Evolutionary conservation across 1,140 invertebrate species (phyloP), one percentile per base, ranked within the genome.

Genomic region (Aphaenogaster rudis): DNA sequence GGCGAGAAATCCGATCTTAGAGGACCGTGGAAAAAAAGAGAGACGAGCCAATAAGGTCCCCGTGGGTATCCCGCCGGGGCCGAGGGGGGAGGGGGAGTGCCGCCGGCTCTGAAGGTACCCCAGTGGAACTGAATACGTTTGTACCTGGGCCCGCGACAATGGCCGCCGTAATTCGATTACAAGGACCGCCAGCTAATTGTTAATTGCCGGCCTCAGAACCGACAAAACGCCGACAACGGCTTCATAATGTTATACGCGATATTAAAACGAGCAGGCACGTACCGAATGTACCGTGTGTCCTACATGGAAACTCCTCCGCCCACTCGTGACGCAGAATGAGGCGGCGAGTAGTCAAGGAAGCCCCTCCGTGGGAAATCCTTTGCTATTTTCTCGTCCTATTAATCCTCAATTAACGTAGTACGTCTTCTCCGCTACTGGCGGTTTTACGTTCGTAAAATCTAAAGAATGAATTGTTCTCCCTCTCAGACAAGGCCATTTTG

Each of bases 111-210:
- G 28, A 76, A 50, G 54, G 54, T 74, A 74, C 28, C 17, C 52
- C 67, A 85, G 87, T 91, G 94, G 93, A 95, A 95, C 86, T 94
- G 92, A 95, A 95, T 95, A 95, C 94, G 94, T 94, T 94, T 95
- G 95, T 95, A 95, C 94, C 94, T 94, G 94, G 91, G 85, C 91
- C 95, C 94, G 78, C 78, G 95, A 95, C 95, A 95, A 95, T 95
- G 88, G 92, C 72, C 89, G 90, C 80, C 92, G 95, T 95, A 95
- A 95, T 95, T 95, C 94, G 95, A 95, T 95, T 95, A 95, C 95
- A 95, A 95, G 95, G 93, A 95, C 95, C 95, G 95, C 95, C 94
- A 93, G 94, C 94, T 95, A 95, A 95, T 95, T 95, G 95, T 95
- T 95, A 95, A 95, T 95, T 95, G 94, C 94, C 94, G 93, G 92